Evolutionary conservation across 2,113 vertebrate species (phyloP), one percentile per base, ranked within the genome.

Genomic region (Panthera leo): DNA sequence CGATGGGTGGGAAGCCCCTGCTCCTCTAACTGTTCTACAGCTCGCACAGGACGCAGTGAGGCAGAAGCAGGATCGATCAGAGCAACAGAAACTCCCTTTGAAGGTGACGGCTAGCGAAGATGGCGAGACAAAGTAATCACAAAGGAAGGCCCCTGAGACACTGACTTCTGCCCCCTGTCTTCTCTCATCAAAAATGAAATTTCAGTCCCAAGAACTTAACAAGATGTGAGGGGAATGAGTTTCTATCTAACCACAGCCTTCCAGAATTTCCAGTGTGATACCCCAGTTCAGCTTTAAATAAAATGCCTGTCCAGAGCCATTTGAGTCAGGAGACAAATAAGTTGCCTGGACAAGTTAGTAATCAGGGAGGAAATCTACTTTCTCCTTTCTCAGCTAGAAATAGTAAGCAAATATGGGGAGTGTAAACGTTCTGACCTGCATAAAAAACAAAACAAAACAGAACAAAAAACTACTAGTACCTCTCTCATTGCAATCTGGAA

Each of bases 231-330:
- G 61, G 27, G 63, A 75, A 55, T 14, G 84, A 88, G 53, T 58
- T 96, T 96, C 0, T 39, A 61, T 94, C 63, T 98, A 97, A 80
- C n/a, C 63, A 92, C n/a, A 94, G 70, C 23, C 90, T 36, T 89
- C 55, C 0, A 94, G 39, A 97, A 89, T 97, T 96, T 91, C 91
- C 95, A 93, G 5, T 48, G 82, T 45, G 97, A 70, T 23, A 36
- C 16, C 95, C 48, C 82, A 92, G 75, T 18, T 97, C 21, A 34
- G 67, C 94, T 98, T 97, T 98, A 96, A 80, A 94, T 2, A 89
- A 78, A 98, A 98, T 4, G 5, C 89, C 97, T 90, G 71, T 58
- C 97, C 67, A 92, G 89, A 96, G 25, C 63, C 95, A 96, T 6
- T 7, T 16, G 91, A 95, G 65, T 96, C 80, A 97, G 91, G 27